These are phyloP conservation scores for Diplazon laetatorius DNA, from an alignment of 2,888 invertebrate genomes.

Conservation along the genomic window DNA sequence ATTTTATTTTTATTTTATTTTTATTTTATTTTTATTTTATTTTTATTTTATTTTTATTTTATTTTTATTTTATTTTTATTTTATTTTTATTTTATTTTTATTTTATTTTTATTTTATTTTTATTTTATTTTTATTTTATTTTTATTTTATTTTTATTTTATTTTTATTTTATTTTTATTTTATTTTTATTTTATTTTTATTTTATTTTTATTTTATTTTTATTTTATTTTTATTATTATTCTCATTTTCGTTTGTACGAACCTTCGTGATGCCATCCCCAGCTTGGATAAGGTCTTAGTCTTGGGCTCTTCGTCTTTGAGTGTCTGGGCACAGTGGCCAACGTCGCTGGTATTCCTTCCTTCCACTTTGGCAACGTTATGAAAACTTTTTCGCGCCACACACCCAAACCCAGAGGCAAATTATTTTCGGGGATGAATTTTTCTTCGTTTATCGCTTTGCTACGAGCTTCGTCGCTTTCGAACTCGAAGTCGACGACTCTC, in stretches of 20 bases:
- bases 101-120: constrained; percentile 15
- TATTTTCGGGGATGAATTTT: constrained; percentile 88
- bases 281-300: constrained; percentile 89
- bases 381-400: constrained; percentile 88
- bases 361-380: constrained; percentile 91
- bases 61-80: neutral
- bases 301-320: constrained; percentile 85
- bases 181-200: neutral
- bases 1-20: neutral
- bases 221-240: constrained; percentile 1
- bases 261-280: constrained; percentile 88
- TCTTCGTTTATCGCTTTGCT: constrained; percentile 85
- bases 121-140: neutral
- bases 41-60: constrained; percentile 9
- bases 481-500: constrained; percentile 90
- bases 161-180: constrained; percentile 13
- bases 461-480: constrained; percentile 85
- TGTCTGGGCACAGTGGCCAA: constrained; percentile 87
- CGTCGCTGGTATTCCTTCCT: constrained; percentile 89
- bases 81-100: neutral
- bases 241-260: too few species aligned
- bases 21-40: neutral
- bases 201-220: neutral
- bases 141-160: neutral
- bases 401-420: constrained; percentile 90